Evolutionary conservation across 2,113 vertebrate species (phyloP).

Genomic region (Lasiurus cinereus): DNA sequence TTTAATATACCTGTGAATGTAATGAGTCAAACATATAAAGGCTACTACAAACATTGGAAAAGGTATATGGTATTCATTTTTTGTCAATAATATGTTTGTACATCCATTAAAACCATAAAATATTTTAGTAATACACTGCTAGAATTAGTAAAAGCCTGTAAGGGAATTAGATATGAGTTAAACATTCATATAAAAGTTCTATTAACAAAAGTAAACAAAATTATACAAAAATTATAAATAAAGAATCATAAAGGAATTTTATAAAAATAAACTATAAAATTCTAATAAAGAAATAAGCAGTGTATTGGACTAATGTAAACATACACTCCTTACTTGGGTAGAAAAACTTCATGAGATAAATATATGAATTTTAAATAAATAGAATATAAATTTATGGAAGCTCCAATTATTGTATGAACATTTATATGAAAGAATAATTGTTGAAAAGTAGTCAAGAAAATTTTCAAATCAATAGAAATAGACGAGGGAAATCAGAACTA

Average conservation of each 20-base stretch:
- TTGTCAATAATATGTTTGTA: not conserved
- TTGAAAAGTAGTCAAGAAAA: not conserved
- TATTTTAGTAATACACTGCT: not conserved
- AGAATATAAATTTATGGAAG: not conserved
- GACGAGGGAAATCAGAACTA: not conserved
- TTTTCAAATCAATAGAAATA: not conserved
- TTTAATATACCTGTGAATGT: not conserved
- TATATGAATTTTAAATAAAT: not conserved
- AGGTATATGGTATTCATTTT: not conserved
- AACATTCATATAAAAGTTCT: not conserved
- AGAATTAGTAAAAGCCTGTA: not conserved
- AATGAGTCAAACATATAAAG: not conserved
- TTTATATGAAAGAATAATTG: not conserved
- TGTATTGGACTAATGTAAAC: not conserved
- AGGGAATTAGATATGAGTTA: not conserved
- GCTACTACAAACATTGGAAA: not conserved
- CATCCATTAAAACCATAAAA: not conserved
- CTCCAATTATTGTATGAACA: not conserved
- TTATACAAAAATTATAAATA: not conserved
- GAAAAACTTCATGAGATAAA: not conserved
- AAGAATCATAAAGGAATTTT: not conserved
- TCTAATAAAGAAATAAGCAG: not conserved
- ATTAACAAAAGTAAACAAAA: not conserved
- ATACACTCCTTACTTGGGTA: not conserved
- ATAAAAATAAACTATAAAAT: not conserved